Evolutionary conservation across 2,797 vertebrate species (phyloP).

Genomic region (Phalloptychus januarius): DNA sequence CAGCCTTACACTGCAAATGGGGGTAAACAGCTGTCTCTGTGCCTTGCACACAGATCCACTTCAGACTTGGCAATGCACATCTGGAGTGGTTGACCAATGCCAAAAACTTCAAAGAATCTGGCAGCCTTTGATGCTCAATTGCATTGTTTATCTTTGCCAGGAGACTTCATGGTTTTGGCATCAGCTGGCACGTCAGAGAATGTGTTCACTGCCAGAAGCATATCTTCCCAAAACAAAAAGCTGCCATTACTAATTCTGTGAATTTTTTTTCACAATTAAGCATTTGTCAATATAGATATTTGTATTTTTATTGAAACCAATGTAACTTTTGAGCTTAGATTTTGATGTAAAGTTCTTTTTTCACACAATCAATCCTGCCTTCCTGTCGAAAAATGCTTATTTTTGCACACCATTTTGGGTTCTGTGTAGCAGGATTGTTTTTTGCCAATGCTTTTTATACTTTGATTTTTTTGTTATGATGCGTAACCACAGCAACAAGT

Average conservation of each 20-base stretch:
- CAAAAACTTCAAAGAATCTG: constrained; percentile 73
- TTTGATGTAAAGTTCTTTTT: too few species aligned
- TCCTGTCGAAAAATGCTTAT: too few species aligned
- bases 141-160: constrained; percentile 55
- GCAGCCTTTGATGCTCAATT: constrained; percentile 56
- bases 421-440: too few species aligned
- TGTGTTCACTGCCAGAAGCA: constrained; percentile 48
- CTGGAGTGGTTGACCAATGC: constrained; percentile 51
- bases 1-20: constrained; percentile 5
- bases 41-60: constrained; percentile 29
- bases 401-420: too few species aligned
- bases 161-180: constrained; percentile 59
- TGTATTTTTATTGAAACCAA: background rate
- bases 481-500: too few species aligned
- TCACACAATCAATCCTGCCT: too few species aligned
- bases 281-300: background rate
- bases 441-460: too few species aligned
- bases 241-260: constrained; percentile 1
- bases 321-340: background rate
- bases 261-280: background rate
- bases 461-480: too few species aligned
- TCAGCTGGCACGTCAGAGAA: constrained; percentile 39
- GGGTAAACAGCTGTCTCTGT: constrained; percentile 37
- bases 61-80: constrained; percentile 47
- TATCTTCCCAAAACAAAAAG: constrained; percentile 21